These are phyloP conservation scores for Oithona nana DNA, from an alignment of 2,888 invertebrate species.

Conservation along the genomic window DNA sequence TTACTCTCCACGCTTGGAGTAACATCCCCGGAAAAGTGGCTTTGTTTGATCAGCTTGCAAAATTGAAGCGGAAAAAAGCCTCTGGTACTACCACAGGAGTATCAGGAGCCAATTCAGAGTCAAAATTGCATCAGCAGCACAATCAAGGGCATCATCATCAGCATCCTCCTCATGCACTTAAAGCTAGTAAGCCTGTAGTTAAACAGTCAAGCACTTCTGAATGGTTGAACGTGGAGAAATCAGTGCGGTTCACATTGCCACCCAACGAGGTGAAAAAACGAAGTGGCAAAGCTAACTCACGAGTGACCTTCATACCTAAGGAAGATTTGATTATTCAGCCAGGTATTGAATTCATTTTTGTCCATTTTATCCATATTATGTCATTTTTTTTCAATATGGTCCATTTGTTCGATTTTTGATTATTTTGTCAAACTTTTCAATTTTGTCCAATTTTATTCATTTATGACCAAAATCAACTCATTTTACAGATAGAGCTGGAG, in stretches of 20 bases:
- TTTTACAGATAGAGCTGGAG: too few relatives aligned
- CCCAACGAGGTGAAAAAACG: background rate
- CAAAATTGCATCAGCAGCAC: background rate
- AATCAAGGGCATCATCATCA: too few relatives aligned
- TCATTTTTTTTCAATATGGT: too few relatives aligned
- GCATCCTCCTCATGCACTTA: too few relatives aligned
- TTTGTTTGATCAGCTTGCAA: background rate
- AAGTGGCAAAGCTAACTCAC: too few relatives aligned
- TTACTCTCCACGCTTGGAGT: background rate
- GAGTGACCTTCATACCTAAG: background rate
- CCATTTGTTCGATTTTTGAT: too few relatives aligned
- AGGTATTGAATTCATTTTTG: too few relatives aligned
- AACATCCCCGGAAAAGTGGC: background rate
- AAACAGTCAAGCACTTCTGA: background rate
- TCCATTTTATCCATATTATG: too few relatives aligned
- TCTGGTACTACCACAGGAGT: background rate
- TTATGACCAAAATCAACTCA: too few relatives aligned
- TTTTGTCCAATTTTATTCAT: too few relatives aligned
- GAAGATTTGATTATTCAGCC: too few relatives aligned
- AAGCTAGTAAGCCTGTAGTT: background rate
- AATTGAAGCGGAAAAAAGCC: background rate
- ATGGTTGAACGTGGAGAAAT: constrained; percentile 2
- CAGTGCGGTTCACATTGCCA: background rate
- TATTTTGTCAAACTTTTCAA: too few relatives aligned
- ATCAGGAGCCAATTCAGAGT: background rate